Evolutionary conservation across 1,140 invertebrate genomes (phyloP), one percentile per base, ranked within the genome.

Genomic region (Chrysoperla carnea): DNA sequence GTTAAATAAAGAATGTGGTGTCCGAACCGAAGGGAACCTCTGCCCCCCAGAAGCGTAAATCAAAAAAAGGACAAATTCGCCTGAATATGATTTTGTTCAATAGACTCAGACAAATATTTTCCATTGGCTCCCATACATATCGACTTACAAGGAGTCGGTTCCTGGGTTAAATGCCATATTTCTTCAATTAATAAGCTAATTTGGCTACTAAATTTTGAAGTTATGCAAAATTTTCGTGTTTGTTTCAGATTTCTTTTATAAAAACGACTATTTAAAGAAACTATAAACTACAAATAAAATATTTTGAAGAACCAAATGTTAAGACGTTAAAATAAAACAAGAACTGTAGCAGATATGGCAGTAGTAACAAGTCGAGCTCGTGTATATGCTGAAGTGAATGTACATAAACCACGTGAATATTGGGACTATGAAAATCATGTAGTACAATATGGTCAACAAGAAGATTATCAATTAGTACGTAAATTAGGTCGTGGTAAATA

Each of bases 391-490:
- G 93, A 99, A 67, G 89, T 96, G 38, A 96, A 99, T 68, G 80
- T 84, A 64, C 84, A 92, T 62, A 92, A 94, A 69, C 84, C 92
- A 47, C 75, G 92, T 64, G 93, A 97, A 53, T 99, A 97, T 62
- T 99, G 94, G 92, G 93, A 99, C 62, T 99, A 99, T 65, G 96
- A 99, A 69, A 85, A 84, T 53, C 96, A 96, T 70, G 83, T 85
- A 50, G 91, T 99, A 36, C 82, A 90, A 58, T 95, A 87, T 84
- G 92, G 92, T 43, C 83, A 95, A 60, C 92, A 97, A 69, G 94
- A 99, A 67, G 90, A 98, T 65, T 99, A 98, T 66, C 92, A 96
- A 61, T 73, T 99, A 58, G 90, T 96, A 36, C 77, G 91, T 51
- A 99, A 99, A 75, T 71, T 99, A 49, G 96, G 96, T 14, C 77